Base-by-base conservation (phyloP, 2,888 invertebrate genomes). In the Periphyllus acericola region DNA sequence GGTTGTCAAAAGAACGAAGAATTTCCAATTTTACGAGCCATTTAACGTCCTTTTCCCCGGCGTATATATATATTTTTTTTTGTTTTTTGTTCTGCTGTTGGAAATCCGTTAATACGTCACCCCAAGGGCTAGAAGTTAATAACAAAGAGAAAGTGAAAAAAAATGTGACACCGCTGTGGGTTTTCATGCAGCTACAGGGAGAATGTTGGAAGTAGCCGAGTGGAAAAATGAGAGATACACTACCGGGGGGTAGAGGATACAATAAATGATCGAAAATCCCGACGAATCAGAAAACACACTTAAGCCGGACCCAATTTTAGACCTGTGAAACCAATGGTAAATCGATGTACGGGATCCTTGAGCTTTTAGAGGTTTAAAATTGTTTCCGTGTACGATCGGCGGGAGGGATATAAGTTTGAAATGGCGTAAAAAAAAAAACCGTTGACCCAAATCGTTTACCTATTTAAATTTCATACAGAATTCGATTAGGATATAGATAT, bases 1-100 rank as follows among this genome's bases (percentile, higher is more conserved):
- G 60, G 80, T 74, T 75, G 87, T 87, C 87, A 87, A 87, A 87
- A 81, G 87, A 87, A 81, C 80, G 87, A 74, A 81, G 87, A 87
- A 81, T 87, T 87, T 87, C 87, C 87, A 87, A 87, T 87, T 87
- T 87, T 87, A 87, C 87, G 87, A 87, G 87, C 87, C 87, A 87
- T 87, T 87, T 81, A 87, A 87, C 87, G 80, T 87, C 52, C 87
- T 87, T 40, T 60, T 66, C 71, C 40, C 32, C n/a, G 76, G 76
- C 40, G 60, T 66, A 25, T 40, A 25, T 74, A 34, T 52, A 14
- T 79, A 29, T 60, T 34, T 52, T 79, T 79, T 80, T 86, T 78
- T 74, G 74, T 60, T 60, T 79, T 40, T 79, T 79, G 55, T 80
- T 86, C 68, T 74, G 80, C 80, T 32, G 74, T 81, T 81, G 52